Evolutionary conservation across 2,113 vertebrate species (phyloP), one percentile per base, ranked within the genome.

Genomic region (Dipodomys spectabilis): DNA sequence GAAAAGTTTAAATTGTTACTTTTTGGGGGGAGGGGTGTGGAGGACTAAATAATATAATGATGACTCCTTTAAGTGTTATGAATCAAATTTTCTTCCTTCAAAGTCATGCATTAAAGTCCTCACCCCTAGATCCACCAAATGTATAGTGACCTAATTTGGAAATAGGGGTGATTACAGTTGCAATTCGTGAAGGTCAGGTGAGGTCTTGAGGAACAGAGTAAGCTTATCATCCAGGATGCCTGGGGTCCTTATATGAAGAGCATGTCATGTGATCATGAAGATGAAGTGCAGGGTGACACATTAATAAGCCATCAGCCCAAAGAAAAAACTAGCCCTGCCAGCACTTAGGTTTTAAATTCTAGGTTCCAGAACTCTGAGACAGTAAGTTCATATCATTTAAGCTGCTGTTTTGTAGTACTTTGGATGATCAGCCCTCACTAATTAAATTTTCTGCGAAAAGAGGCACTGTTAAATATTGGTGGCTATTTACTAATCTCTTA

Each of bases 1-100:
- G 80, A 85, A 97, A 88, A 86, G 39, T 82, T 96, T 44, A 93
- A 95, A 88, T 57, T 90, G 90, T 90, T 95, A 78, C 79, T 45
- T 95, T 74, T 94, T 39, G 2, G 6, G 19, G 20, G 19, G 27
- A 18, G 53, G 15, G 4, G 12, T 57, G 53, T 11, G 77, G 32
- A 93, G 22, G 23, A 77, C 95, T 68, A 88, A 94, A 92, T 68
- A 65, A 84, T 80, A 75, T 82, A 74, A 92, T 80, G 44, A 83
- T 30, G 78, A 91, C 15, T 82, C 79, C 6, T 0, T 0, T 83
- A 62, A 49, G 35, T 60, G 6, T 44, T 73, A 23, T 35, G 11
- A 2, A 15, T 23, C 65, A 3, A 87, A 67, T 19, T 22, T 0
- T 39, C 3, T 45, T 32, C 49, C 5, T 7, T 30, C 28, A 15